Evolutionary conservation across 2,888 invertebrate genomes (phyloP).

Genomic region (Nebria brevicollis): DNA sequence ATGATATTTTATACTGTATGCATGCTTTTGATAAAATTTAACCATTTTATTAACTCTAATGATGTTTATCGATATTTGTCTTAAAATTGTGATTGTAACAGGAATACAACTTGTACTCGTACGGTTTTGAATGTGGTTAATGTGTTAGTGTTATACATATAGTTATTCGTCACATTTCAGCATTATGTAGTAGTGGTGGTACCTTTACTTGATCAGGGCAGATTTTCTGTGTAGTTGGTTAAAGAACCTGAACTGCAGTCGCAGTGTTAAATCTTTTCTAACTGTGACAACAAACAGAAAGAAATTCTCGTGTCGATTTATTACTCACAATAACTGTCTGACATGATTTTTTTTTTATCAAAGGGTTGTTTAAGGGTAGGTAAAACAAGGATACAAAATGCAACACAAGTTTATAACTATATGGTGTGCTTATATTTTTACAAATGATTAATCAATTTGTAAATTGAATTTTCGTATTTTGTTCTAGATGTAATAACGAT

Average conservation of each 20-base stretch:
- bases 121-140: background rate
- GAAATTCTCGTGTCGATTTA: conserved; percentile 14
- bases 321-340: conserved; percentile 14
- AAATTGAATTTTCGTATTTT: no score
- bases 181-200: conserved; percentile 50
- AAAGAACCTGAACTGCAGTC: conserved; percentile 96
- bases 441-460: background rate
- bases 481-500: no score
- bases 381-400: background rate
- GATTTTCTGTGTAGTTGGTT: conserved; percentile 89
- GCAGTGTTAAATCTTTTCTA: conserved; percentile 96
- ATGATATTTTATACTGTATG: no score
- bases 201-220: conserved; percentile 84
- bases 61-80: background rate
- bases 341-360: conserved; percentile 28
- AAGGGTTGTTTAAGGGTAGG: background rate
- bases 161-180: conserved; percentile 27
- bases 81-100: background rate
- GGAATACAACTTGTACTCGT: background rate
- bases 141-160: background rate
- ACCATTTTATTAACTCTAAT: background rate
- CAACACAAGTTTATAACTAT: conserved; percentile 3
- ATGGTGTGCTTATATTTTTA: conserved; percentile 6
- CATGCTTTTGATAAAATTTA: background rate
- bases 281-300: conserved; percentile 69